These are phyloP conservation scores for Polypterus bichir DNA, from an alignment of 2,113 vertebrate genomes.

Conservation along the genomic window DNA sequence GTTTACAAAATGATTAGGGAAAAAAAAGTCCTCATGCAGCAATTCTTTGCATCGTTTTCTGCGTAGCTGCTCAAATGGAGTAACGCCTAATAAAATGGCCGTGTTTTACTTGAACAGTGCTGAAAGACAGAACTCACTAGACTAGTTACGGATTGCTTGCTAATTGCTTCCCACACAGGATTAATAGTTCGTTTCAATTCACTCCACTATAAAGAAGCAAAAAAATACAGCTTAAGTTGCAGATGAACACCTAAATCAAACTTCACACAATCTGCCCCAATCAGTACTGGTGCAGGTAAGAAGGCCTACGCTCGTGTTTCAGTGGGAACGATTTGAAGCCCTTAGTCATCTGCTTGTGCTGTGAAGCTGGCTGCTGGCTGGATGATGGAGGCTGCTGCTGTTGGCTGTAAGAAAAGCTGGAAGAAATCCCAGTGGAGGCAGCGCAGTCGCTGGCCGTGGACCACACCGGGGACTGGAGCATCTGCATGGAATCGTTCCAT, in stretches of 20 bases:
- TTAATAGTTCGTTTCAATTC: neutral
- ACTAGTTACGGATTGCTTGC: neutral
- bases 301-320: constrained; percentile 85
- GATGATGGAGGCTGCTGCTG: constrained; percentile 49
- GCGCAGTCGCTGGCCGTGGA: constrained; percentile 70
- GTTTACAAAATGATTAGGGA: constrained; percentile 26
- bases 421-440: constrained; percentile 51
- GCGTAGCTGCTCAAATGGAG: too few relatives aligned
- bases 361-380: constrained; percentile 41
- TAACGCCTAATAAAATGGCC: too few relatives aligned
- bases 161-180: neutral
- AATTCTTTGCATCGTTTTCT: too few relatives aligned
- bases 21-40: too few relatives aligned
- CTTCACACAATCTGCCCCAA: neutral
- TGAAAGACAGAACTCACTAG: too few relatives aligned
- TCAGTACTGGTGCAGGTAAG: constrained; percentile 93
- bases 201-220: constrained; percentile 1
- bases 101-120: too few relatives aligned
- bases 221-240: neutral
- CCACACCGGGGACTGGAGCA: constrained; percentile 87
- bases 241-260: neutral
- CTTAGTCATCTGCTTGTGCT: constrained; percentile 82
- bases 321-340: constrained; percentile 91
- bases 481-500: constrained; percentile 89
- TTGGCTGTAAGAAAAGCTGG: constrained; percentile 69